Percentiles rank a stretch among this genome's conserved stretches.
phyloP scores from a whole-genome alignment of 2,113 vertebrate species.

The Leptocoma aspasia region DNA sequence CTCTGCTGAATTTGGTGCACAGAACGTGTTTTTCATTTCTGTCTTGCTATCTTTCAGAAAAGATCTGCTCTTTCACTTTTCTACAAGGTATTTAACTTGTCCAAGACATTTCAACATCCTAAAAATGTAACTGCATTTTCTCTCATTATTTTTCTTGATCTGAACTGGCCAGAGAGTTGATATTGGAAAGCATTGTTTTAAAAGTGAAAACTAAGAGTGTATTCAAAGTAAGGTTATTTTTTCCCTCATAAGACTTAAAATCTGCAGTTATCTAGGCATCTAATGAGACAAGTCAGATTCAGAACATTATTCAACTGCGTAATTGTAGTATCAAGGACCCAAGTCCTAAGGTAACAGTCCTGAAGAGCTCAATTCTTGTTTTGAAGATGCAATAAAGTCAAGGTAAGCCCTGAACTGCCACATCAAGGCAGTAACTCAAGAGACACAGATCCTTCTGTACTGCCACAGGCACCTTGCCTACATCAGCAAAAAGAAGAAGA shows the following conservation, averaged over 20 bases:
- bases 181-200: not conserved
- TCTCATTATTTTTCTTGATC: not conserved
- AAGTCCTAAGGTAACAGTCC: conserved; percentile 17
- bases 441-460: not conserved
- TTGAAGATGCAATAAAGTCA: not conserved
- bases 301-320: conserved; percentile 12
- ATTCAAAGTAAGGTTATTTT: not conserved
- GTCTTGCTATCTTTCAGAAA: not conserved
- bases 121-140: not conserved
- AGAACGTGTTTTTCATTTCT: not conserved
- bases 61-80: not conserved
- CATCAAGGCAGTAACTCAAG: conserved; percentile 30
- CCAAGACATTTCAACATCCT: not conserved
- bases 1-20: not conserved
- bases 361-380: conserved; percentile 9
- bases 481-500: not conserved
- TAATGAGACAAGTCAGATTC: conserved; percentile 14
- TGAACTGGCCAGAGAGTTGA: not conserved
- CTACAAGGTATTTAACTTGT: not conserved
- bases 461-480: conserved; percentile 25
- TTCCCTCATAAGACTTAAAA: not conserved
- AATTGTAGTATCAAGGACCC: conserved; percentile 7
- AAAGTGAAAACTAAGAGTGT: not conserved
- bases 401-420: conserved; percentile 37
- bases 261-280: not conserved